Evolutionary conservation across 2,797 vertebrate genomes (phyloP), one percentile per base, ranked within the genome.

Genomic region (Enoplosus armatus): DNA sequence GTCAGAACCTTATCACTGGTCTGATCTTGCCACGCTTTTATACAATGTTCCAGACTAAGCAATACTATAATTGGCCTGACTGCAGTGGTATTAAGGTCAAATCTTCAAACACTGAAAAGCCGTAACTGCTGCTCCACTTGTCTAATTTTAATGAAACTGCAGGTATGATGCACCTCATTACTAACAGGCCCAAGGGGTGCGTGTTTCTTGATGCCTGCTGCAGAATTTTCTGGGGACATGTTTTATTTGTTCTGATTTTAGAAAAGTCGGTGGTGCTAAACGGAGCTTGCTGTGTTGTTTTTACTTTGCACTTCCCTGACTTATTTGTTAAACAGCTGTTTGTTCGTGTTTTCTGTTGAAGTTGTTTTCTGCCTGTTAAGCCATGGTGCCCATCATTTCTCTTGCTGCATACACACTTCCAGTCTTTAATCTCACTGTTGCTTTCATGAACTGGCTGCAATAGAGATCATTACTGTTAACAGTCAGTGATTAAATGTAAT

Each of bases 131-230:
- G 15, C 54, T 63, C 22, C 9, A 18, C 60, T 59, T 20, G 10
- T 39, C 6, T 43, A n/a, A 58, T 64, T 55, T 43, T 2, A 48
- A 55, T 51, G 7, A 69, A 80, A 64, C 26, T 39, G 58, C 58
- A 68, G 33, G 45, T 64, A 64, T 35, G 41, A 50, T 1, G 1
- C 22, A 64, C 60, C 22, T 62, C 24, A 81, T 66, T 60, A 50
- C 20, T n/a, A n/a, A 14, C 16, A 8, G 6, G 2, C 24, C 26
- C 12, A 29, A 43, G 10, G 20, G n/a, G 2, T 2, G 1, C 10
- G 12, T 24, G 8, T 0, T 64, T 37, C 4, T 31, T n/a, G 27
- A 27, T 27, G 61, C 35, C 3, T 35, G 58, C 45, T 70, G 67
- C 16, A 68, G 68, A 2, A 37, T 75, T 64, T 70, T 56, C 50